These are phyloP conservation scores for Sebastolobus altivelis DNA, from an alignment of 2,797 vertebrate genomes.

Conservation along the genomic window DNA sequence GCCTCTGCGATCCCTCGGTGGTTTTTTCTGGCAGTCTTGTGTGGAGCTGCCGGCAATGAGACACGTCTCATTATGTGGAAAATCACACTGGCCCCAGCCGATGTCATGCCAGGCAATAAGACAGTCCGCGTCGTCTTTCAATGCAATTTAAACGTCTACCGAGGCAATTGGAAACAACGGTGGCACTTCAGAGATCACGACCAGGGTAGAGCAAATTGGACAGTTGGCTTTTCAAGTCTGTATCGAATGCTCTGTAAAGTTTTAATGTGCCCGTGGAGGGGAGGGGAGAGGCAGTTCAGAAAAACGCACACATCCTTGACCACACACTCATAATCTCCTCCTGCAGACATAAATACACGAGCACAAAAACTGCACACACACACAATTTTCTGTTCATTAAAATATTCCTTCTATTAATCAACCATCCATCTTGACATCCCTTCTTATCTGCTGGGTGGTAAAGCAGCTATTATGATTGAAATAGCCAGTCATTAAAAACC, in stretches of 20 bases:
- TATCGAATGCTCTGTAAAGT: slow-evolving; percentile 46
- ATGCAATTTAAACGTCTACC: slow-evolving; percentile 57
- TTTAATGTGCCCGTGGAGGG: slow-evolving; percentile 32
- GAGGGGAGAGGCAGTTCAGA: slow-evolving; percentile 2
- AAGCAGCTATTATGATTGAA: background rate
- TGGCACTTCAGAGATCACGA: slow-evolving; percentile 50
- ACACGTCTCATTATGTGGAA: slow-evolving; percentile 66
- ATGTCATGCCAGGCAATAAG: slow-evolving; percentile 59
- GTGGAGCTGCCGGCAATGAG: slow-evolving; percentile 41
- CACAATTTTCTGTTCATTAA: background rate
- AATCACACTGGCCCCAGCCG: slow-evolving; percentile 44
- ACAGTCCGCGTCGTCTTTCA: slow-evolving; percentile 44
- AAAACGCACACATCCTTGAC: background rate
- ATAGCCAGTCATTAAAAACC: slow-evolving; percentile 14
- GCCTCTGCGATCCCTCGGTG: slow-evolving; percentile 8
- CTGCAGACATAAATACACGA: background rate
- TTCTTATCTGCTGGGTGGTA: background rate
- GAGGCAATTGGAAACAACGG: slow-evolving; percentile 55
- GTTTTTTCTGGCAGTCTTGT: slow-evolving; percentile 21
- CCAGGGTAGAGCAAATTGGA: slow-evolving; percentile 46
- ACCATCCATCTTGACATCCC: background rate
- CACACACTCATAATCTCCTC: background rate
- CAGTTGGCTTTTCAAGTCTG: slow-evolving; percentile 44
- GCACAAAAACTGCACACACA: background rate
- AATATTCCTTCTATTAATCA: slow-evolving; percentile 3